These are phyloP conservation scores for Hycleus cichorii DNA, from an alignment of 1,140 invertebrate species.

Conservation along the genomic window DNA sequence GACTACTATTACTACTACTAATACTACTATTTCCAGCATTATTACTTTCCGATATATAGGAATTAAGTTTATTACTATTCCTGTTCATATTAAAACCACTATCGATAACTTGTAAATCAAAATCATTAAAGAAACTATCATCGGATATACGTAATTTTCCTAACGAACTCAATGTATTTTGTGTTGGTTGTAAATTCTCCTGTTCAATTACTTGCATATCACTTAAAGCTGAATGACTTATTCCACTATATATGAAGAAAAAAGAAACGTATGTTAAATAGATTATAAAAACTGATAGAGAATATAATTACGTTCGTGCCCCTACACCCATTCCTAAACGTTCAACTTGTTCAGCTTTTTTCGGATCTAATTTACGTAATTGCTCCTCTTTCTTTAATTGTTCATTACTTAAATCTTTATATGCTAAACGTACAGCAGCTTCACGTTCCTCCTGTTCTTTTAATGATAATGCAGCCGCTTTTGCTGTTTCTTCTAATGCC, in stretches of 20 bases:
- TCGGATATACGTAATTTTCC: slow-evolving; percentile 35
- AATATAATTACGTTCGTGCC: slow-evolving; percentile 44
- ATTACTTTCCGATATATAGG: slow-evolving; percentile 16
- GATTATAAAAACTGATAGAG: background rate
- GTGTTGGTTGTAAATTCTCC: slow-evolving; percentile 46
- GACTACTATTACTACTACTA: slow-evolving; percentile 14
- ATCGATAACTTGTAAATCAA: slow-evolving; percentile 37
- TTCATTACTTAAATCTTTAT: slow-evolving; percentile 74
- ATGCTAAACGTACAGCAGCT: slow-evolving; percentile 78
- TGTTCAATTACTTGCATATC: slow-evolving; percentile 94
- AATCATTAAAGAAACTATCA: slow-evolving; percentile 39
- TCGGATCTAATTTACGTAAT: slow-evolving; percentile 69
- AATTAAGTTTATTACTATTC: slow-evolving; percentile 16
- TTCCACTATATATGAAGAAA: slow-evolving; percentile 50
- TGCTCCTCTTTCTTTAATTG: slow-evolving; percentile 74
- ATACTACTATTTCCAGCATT: slow-evolving; percentile 2
- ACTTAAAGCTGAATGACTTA: slow-evolving; percentile 86
- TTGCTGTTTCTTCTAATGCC: slow-evolving; percentile 50
- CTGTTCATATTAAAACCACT: slow-evolving; percentile 48
- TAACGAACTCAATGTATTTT: slow-evolving; percentile 32
- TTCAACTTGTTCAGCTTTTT: slow-evolving; percentile 83
- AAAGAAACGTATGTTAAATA: background rate
- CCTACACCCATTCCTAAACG: slow-evolving; percentile 88
- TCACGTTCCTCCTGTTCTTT: slow-evolving; percentile 55
- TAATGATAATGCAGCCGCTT: slow-evolving; percentile 30